Conservation (phyloP, 2,797 vertebrate genomes). For the Triplophysa yarkandensis region DNA sequence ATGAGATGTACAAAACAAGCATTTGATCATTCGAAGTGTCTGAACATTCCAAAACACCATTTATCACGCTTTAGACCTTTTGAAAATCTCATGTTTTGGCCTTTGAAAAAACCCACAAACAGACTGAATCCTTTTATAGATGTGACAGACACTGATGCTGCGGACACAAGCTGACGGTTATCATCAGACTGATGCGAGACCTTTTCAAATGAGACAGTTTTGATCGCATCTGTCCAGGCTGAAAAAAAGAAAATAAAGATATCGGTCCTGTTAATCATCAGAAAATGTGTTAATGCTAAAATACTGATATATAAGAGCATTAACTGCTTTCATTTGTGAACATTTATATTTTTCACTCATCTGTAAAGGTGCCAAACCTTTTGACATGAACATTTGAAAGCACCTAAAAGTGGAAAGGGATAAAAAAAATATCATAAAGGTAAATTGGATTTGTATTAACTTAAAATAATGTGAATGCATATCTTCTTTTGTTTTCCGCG, state of each 20-base stretch:
- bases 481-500: too few species aligned
- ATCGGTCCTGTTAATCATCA: conserved; percentile 3
- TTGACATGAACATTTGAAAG: not conserved
- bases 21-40: conserved; percentile 8
- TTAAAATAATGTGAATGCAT: too few species aligned
- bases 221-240: conserved; percentile 32
- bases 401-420: too few species aligned
- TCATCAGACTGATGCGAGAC: conserved; percentile 30
- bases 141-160: conserved; percentile 19
- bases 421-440: too few species aligned
- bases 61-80: conserved; percentile 23
- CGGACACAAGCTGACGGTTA: conserved; percentile 11
- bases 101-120: conserved; percentile 8
- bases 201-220: conserved; percentile 15
- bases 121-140: conserved; percentile 25
- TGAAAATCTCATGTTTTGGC: not conserved
- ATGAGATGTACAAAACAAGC: conserved; percentile 19
- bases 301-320: not conserved
- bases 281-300: not conserved
- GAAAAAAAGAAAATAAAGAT: conserved; percentile 33
- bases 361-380: not conserved
- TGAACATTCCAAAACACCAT: not conserved
- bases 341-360: not conserved
- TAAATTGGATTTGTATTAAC: too few species aligned
- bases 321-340: not conserved